Percentiles rank a stretch among this genome's conserved stretches.
These are phyloP conservation scores for Oegoconia quadripuncta DNA, from an alignment of 2,888 invertebrate species.

Conservation along the genomic window DNA sequence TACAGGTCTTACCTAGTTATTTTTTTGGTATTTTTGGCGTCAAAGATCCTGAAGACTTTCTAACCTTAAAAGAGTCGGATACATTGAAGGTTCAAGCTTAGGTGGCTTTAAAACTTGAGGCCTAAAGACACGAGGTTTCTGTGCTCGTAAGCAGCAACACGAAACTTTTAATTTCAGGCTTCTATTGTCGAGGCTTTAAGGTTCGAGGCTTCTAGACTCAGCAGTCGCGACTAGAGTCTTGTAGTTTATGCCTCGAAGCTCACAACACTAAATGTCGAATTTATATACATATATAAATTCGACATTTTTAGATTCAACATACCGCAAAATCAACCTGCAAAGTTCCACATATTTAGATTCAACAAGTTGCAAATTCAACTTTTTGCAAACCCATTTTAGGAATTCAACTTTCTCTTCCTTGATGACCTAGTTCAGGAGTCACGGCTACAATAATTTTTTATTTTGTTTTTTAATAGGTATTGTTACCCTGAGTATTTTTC, in stretches of 20 bases:
- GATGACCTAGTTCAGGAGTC: too few relatives aligned
- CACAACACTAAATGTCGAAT: background rate
- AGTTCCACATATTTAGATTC: background rate
- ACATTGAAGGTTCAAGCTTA: background rate
- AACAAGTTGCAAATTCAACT: background rate
- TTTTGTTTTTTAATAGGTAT: too few relatives aligned
- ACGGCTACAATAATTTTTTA: too few relatives aligned
- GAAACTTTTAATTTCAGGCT: slow-evolving; percentile 2
- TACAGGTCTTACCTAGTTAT: too few relatives aligned
- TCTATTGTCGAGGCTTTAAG: too few relatives aligned
- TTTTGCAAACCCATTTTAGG: background rate
- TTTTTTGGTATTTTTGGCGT: background rate
- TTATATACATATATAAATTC: background rate
- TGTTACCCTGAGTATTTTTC: too few relatives aligned
- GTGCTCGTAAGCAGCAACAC: slow-evolving; percentile 2
- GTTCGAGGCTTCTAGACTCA: slow-evolving; percentile 5
- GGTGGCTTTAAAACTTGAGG: slow-evolving; percentile 3
- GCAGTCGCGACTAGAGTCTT: slow-evolving; percentile 2
- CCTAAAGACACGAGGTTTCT: too few relatives aligned
- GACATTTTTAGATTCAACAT: background rate
- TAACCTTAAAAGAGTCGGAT: too few relatives aligned
- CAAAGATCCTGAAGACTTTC: background rate
- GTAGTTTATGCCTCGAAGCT: slow-evolving; percentile 1
- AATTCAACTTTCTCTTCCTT: too few relatives aligned
- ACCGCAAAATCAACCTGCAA: background rate